phyloP scores from a whole-genome alignment of 1,140 invertebrate species.

The Euborellia annulipes region DNA sequence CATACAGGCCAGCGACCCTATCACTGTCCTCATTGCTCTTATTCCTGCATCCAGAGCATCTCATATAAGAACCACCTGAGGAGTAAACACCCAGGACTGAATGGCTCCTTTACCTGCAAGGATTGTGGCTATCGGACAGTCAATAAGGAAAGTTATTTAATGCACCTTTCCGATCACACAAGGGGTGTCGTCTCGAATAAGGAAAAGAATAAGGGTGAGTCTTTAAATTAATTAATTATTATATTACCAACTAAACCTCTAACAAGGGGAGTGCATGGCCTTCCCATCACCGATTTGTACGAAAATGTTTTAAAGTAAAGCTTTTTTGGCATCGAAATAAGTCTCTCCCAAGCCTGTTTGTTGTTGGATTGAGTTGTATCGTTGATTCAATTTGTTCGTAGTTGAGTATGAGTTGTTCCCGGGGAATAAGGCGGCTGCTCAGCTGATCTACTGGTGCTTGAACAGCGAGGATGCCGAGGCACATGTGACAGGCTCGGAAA shows the following conservation, averaged over 20 bases:
- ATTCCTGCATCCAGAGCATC: constrained; percentile 47
- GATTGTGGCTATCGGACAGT: constrained; percentile 41
- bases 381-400: too few relatives aligned
- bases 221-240: too few relatives aligned
- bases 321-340: too few relatives aligned
- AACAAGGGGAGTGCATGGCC: too few relatives aligned
- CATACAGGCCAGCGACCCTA: constrained; percentile 56
- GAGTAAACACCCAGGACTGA: constrained; percentile 40
- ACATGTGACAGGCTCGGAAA: constrained; percentile 30
- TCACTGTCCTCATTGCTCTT: constrained; percentile 49
- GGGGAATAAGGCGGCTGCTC: constrained; percentile 33
- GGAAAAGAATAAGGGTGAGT: too few relatives aligned
- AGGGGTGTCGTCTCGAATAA: too few relatives aligned
- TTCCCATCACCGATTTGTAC: too few relatives aligned
- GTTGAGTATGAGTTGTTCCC: constrained; percentile 28
- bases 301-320: too few relatives aligned
- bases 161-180: constrained; percentile 39
- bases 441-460: constrained; percentile 36
- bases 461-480: constrained; percentile 28
- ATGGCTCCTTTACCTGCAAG: constrained; percentile 38
- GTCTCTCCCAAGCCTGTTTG: too few relatives aligned
- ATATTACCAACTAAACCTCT: too few relatives aligned
- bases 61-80: constrained; percentile 49
- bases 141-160: constrained; percentile 35
- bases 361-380: too few relatives aligned